Percentiles rank a stretch among this genome's conserved stretches.
Conservation (phyloP, 2,797 vertebrate species). For the Centroberyx gerrardi region DNA sequence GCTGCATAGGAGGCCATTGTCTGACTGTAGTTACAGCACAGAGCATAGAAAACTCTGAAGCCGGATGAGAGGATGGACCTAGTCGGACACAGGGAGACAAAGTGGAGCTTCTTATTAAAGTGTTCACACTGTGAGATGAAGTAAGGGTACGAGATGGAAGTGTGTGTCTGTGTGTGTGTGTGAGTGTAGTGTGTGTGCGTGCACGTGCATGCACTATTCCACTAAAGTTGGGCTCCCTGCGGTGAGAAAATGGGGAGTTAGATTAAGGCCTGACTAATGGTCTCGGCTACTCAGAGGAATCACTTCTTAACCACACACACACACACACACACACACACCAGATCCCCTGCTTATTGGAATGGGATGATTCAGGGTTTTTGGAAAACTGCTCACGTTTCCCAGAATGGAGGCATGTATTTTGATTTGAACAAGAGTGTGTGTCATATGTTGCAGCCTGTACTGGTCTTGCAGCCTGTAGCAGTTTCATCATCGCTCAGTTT, state of each 20-base stretch:
- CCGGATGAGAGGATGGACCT: conserved; percentile 8
- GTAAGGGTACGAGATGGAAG: neutral
- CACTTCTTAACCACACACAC: conserved; percentile 15
- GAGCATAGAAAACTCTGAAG: conserved; percentile 1
- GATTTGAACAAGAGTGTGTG: conserved; percentile 19
- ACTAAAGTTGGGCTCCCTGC: neutral
- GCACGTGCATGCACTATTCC: neutral
- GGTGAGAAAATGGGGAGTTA: neutral
- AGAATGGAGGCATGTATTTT: conserved; percentile 7
- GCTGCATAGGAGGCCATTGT: conserved; percentile 15
- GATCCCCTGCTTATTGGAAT: neutral
- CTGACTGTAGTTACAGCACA: neutral
- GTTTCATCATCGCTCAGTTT: conserved; percentile 26
- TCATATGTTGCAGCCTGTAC: conserved; percentile 8
- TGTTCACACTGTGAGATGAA: neutral
- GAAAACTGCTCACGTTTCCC: conserved; percentile 2
- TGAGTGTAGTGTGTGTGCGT: neutral
- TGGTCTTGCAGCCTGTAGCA: neutral
- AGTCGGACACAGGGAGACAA: neutral
- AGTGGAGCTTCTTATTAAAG: conserved; percentile 32
- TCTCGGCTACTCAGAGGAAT: too few species aligned
- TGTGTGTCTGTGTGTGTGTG: neutral
- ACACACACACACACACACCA: neutral
- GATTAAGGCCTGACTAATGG: neutral
- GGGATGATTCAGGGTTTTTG: neutral